phyloP scores from a whole-genome alignment of 2,113 vertebrate genomes.

The Nerophis ophidion region DNA sequence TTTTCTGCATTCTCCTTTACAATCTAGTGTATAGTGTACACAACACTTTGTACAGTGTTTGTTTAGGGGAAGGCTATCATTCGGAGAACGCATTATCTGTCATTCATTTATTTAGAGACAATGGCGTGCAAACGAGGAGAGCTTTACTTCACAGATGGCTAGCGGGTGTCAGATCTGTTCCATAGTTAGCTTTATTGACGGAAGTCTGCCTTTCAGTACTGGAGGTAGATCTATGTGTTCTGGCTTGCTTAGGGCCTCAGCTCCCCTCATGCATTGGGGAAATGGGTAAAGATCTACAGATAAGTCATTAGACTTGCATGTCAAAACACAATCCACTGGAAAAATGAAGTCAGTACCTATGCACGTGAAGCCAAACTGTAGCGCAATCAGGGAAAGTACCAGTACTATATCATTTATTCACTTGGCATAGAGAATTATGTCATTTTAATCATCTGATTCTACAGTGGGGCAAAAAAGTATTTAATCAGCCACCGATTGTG shows the following conservation, averaged over 20 bases:
- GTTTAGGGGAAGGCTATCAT: slow-evolving; percentile 41
- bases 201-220: slow-evolving; percentile 14
- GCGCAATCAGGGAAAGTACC: slow-evolving; percentile 33
- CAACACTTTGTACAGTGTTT: slow-evolving; percentile 45
- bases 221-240: slow-evolving; percentile 45
- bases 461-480: too few species aligned
- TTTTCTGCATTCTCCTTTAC: slow-evolving; percentile 16
- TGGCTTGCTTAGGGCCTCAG: slow-evolving; percentile 52
- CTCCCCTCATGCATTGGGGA: slow-evolving; percentile 24
- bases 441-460: too few species aligned
- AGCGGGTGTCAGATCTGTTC: slow-evolving; percentile 5
- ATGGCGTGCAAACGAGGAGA: neutral
- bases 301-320: slow-evolving; percentile 32
- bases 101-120: neutral
- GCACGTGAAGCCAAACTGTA: slow-evolving; percentile 41
- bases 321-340: slow-evolving; percentile 52
- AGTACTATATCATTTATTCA: neutral
- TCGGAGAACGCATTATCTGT: slow-evolving; percentile 9
- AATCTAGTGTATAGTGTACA: slow-evolving; percentile 40
- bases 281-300: slow-evolving; percentile 32
- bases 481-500: too few species aligned
- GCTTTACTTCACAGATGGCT: slow-evolving; percentile 20
- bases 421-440: too few species aligned
- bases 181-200: slow-evolving; percentile 22
- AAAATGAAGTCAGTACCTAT: slow-evolving; percentile 52